These are phyloP conservation scores for Acromyrmex echinatior DNA, from an alignment of 1,140 invertebrate species.

Conservation along the genomic window DNA sequence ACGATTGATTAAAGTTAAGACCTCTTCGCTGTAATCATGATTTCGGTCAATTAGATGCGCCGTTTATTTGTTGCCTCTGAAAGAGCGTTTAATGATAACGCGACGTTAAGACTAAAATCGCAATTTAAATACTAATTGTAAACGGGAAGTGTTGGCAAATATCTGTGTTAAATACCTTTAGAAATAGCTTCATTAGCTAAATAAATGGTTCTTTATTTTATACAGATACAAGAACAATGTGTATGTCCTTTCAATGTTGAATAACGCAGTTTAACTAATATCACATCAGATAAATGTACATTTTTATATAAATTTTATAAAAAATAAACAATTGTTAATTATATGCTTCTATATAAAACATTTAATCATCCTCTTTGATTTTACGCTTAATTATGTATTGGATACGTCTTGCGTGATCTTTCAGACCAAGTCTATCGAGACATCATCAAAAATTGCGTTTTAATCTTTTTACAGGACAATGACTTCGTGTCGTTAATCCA, in stretches of 20 bases:
- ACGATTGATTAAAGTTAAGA: slow-evolving; percentile 10
- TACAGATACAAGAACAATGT: neutral
- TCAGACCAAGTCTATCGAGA: slow-evolving; percentile 31
- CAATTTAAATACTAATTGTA: neutral
- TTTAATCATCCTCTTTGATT: neutral
- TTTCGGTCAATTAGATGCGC: slow-evolving; percentile 5
- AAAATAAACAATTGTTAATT: neutral
- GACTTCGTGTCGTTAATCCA: slow-evolving; percentile 28
- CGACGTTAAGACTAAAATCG: neutral
- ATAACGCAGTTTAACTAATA: neutral
- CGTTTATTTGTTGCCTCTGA: neutral
- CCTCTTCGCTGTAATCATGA: neutral
- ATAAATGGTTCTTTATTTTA: slow-evolving; percentile 7
- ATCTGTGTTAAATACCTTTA: slow-evolving; percentile 3
- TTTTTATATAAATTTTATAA: neutral
- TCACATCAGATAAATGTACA: neutral
- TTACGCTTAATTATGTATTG: neutral
- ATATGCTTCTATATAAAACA: neutral
- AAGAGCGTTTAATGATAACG: neutral
- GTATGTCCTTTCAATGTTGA: neutral
- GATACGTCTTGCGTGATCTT: neutral
- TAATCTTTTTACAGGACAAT: slow-evolving; percentile 28
- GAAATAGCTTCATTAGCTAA: slow-evolving; percentile 21
- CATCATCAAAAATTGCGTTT: slow-evolving; percentile 16
- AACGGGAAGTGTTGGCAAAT: neutral